Evolutionary conservation across 2,888 invertebrate species (phyloP), one percentile per base, ranked within the genome.

Genomic region (Ryuthela nishihirai): DNA sequence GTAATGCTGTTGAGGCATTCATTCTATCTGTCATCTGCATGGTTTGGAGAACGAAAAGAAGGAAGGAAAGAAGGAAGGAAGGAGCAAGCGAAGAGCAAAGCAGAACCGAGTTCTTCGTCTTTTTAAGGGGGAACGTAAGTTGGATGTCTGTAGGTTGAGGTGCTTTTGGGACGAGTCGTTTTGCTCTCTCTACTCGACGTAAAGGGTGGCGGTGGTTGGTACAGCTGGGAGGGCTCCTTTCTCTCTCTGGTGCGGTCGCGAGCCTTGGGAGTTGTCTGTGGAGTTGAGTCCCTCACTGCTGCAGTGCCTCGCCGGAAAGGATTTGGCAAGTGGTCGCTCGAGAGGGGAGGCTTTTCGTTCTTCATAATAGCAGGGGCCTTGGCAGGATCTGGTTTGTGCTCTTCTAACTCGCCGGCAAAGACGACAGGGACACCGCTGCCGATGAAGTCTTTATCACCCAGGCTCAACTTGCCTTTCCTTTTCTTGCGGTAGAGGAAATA

Each of bases 361-460:
- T 91, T 88, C 76, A 95, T 81, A 68, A 97, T 93, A 49, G 95
- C 87, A 4, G 95, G 95, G 64, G 88, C 86, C 77, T 93, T 90
- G 1, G 77, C 77, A n/a, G 72, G 68, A 72, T 90, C 89, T 0
- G 88, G 89, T 69, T 92, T 87, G 18, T 53, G 53, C 70, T 94
- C 94, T 68, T 95, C 94, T 38, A 97, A 79, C 74, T 98, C 98
- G 74, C 98, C 95, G 10, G 79, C 77, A 69, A 97, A 95, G 71
- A 98, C 97, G 34, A 97, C 93, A 0, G 98, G 97, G 69, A 94
- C 92, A 45, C 81, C 81, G 69, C 78, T 78, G 62, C 74, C 76
- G 50, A 77, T 73, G 65, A 73, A 75, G 21, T 69, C 69, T 25
- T 84, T 82, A 75, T 85, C 82, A 70, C 84, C 84, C 60, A 86